phyloP scores from a whole-genome alignment of 2,113 vertebrate genomes.

The Aspidoscelis tigris region DNA sequence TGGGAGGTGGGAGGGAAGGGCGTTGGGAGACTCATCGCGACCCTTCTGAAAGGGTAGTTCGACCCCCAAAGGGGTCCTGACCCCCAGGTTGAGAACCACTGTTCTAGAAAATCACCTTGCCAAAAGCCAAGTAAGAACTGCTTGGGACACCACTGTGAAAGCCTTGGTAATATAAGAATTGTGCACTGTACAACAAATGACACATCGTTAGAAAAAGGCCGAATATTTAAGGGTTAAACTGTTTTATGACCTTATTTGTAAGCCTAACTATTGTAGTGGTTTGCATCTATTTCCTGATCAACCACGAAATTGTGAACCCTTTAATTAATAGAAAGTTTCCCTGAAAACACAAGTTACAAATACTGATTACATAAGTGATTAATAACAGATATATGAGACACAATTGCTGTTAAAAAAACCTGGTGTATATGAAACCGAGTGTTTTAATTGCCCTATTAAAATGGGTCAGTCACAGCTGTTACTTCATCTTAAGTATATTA shows the following conservation, averaged over 20 bases:
- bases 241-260: neutral
- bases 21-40: too few relatives aligned
- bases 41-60: too few relatives aligned
- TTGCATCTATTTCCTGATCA: neutral
- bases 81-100: too few relatives aligned
- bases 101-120: neutral
- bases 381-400: neutral
- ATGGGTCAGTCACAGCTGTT: neutral
- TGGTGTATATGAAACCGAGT: neutral
- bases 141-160: neutral
- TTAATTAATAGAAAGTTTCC: neutral
- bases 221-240: neutral
- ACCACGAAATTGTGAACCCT: neutral
- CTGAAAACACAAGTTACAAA: neutral
- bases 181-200: neutral
- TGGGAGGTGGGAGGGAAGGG: too few relatives aligned
- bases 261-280: neutral
- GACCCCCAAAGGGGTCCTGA: too few relatives aligned
- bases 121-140: neutral
- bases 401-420: neutral
- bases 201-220: neutral
- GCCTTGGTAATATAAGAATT: neutral
- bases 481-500: slow-evolving; percentile 25
- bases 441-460: neutral
- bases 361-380: neutral